Evolutionary conservation across 1,140 invertebrate species (phyloP).

Genomic region (Campoletis sonorensis): DNA sequence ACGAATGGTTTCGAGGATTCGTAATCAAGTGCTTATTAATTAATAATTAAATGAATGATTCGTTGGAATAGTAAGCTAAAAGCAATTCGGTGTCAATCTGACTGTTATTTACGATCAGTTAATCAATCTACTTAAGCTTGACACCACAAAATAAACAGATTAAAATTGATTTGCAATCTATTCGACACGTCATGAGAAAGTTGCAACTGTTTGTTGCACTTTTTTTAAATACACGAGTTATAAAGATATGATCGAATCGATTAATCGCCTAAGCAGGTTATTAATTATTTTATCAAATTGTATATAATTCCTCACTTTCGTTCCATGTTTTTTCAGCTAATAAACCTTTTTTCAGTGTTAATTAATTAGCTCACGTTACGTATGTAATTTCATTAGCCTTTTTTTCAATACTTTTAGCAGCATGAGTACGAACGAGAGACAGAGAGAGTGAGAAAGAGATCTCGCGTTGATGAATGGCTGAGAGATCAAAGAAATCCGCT

Average conservation of each 20-base stretch:
- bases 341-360: not conserved
- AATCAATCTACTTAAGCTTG: slow-evolving; percentile 1
- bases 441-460: slow-evolving; percentile 7
- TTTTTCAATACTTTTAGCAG: slow-evolving; percentile 60
- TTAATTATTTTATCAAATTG: too few species aligned
- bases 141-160: not conserved
- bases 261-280: too few species aligned
- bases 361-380: slow-evolving; percentile 37
- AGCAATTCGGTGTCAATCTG: not conserved
- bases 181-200: too few species aligned
- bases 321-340: not conserved
- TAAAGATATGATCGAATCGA: too few species aligned
- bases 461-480: slow-evolving; percentile 73
- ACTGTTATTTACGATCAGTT: not conserved
- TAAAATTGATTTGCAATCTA: not conserved
- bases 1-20: too few species aligned
- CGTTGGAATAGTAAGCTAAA: not conserved
- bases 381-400: slow-evolving; percentile 74
- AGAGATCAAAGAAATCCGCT: slow-evolving; percentile 74
- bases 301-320: too few species aligned
- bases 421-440: slow-evolving; percentile 2
- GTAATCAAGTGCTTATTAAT: not conserved
- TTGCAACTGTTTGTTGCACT: too few species aligned
- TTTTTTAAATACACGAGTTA: too few species aligned
- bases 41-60: not conserved